Evolutionary conservation across 2,888 invertebrate genomes (phyloP).

Genomic region (Drosophila nr. perissopoda): DNA sequence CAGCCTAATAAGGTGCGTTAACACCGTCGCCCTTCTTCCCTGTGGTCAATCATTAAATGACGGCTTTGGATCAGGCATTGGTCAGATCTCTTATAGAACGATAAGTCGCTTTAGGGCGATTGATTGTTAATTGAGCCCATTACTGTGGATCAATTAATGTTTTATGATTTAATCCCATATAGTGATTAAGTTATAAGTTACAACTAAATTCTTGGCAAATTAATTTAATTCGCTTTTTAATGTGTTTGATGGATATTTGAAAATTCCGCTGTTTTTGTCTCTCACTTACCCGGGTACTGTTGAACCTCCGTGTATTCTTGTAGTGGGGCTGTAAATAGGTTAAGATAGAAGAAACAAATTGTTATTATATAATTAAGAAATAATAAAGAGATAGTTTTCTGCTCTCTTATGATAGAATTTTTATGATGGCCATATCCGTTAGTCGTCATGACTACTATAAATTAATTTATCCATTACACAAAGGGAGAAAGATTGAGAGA

Average conservation of each 20-base stretch:
- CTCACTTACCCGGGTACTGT: conserved; percentile 87
- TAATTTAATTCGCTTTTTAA: neutral
- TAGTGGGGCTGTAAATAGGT: conserved; percentile 88
- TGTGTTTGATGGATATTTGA: neutral
- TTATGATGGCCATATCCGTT: conserved; percentile 73
- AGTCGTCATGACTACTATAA: conserved; percentile 70
- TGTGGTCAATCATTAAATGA: conserved; percentile 35
- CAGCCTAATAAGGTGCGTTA: conserved; percentile 32
- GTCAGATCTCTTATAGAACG: conserved; percentile 42
- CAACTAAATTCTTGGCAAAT: neutral
- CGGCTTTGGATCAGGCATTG: conserved; percentile 51
- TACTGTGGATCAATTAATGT: conserved; percentile 28
- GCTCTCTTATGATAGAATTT: conserved; percentile 49
- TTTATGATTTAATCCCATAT: conserved; percentile 15
- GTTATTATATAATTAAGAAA: conserved; percentile 38
- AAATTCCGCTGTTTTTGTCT: neutral
- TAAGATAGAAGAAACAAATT: conserved; percentile 55
- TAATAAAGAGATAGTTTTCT: conserved; percentile 22
- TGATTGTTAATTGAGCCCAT: conserved; percentile 12
- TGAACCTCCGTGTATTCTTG: conserved; percentile 88
- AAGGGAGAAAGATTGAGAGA: too few relatives aligned
- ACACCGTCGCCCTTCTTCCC: conserved; percentile 5
- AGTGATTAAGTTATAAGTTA: conserved; percentile 24
- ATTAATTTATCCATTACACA: conserved; percentile 73
- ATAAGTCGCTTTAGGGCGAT: conserved; percentile 46